Evolutionary conservation across 2,888 invertebrate genomes (phyloP).

Genomic region (Tenthredo scrophulariae): DNA sequence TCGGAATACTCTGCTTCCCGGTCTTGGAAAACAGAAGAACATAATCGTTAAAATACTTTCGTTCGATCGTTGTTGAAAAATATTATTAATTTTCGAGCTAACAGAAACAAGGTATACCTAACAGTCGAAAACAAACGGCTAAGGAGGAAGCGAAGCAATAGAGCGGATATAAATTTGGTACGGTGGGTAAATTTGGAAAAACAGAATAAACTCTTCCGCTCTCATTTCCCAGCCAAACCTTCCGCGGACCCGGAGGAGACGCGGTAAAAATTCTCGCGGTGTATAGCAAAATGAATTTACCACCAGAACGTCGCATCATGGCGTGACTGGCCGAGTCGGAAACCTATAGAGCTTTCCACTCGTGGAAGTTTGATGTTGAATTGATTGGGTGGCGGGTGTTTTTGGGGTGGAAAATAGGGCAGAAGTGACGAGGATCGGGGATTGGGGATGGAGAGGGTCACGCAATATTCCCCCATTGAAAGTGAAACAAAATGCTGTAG

Average conservation of each 20-base stretch:
- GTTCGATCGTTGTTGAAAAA: not conserved
- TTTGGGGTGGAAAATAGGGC: not conserved
- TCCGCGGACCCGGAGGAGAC: not conserved
- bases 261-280: constrained; percentile 41
- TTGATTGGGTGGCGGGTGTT: constrained; percentile 67
- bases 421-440: constrained; percentile 34
- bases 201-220: not conserved
- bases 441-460: constrained; percentile 54
- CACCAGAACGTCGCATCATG: constrained; percentile 70
- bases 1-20: not conserved
- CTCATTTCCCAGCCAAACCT: not conserved
- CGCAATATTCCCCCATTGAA: constrained; percentile 54
- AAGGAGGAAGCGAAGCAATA: not conserved
- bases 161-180: constrained; percentile 32
- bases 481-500: constrained; percentile 53
- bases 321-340: constrained; percentile 66
- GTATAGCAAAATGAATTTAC: constrained; percentile 71
- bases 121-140: not conserved
- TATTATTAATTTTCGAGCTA: constrained; percentile 20
- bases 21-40: not conserved
- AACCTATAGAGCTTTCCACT: not conserved
- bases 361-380: constrained; percentile 72
- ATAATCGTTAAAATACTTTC: not conserved
- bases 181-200: constrained; percentile 27
- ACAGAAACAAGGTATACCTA: not conserved